Conservation (phyloP, 2,888 invertebrate species). For the Drosophila putrida region DNA sequence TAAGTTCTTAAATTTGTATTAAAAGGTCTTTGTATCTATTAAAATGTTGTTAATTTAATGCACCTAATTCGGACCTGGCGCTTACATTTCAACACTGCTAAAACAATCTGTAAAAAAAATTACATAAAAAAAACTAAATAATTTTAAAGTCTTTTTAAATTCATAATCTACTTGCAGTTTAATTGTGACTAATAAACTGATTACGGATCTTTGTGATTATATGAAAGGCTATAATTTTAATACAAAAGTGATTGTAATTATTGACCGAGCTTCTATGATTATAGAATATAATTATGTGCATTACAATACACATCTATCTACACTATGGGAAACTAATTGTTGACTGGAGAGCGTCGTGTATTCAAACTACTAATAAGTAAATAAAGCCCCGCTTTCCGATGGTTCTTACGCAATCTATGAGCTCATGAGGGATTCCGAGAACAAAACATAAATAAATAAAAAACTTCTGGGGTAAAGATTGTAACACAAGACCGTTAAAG, state of each 20-base stretch:
- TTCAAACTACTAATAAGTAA: not conserved
- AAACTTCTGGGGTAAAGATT: not conserved
- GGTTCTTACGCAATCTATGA: not conserved
- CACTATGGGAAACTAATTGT: not conserved
- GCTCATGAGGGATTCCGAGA: not conserved
- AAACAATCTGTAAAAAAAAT: conserved; percentile 30
- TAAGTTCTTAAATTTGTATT: not conserved
- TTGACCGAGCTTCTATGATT: not conserved
- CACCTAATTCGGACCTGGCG: conserved; percentile 35
- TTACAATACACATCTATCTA: not conserved
- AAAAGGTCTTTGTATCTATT: conserved; percentile 5
- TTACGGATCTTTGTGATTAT: not conserved
- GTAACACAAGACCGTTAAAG: not conserved
- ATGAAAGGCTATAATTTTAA: not conserved
- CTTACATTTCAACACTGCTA: conserved; percentile 25
- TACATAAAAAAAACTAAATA: not conserved
- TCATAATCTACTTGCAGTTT: not conserved
- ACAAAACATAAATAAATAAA: not conserved
- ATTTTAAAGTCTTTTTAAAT: no score
- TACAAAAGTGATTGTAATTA: not conserved
- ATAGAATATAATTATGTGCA: no score
- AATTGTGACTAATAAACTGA: conserved; percentile 1
- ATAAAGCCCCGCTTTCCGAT: not conserved
- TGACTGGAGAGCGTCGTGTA: not conserved
- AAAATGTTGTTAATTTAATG: conserved; percentile 37